These are phyloP conservation scores for Heterodera filipjevi DNA, from an alignment of 2,888 invertebrate genomes.

Conservation along the genomic window DNA sequence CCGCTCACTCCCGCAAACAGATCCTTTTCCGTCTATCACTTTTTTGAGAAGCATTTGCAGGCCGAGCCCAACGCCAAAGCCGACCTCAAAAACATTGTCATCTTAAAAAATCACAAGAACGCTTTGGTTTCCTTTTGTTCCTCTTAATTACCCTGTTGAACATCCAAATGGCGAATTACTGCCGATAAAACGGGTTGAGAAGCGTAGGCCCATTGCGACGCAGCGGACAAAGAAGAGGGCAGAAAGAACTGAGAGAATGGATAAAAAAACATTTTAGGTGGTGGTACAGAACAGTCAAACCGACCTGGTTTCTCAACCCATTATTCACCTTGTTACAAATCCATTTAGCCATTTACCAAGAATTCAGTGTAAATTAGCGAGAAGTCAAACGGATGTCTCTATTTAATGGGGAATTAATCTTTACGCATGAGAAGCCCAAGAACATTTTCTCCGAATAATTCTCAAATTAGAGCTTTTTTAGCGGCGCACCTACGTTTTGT, in stretches of 20 bases:
- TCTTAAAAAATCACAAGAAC: conserved; percentile 39
- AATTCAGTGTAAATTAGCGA: background rate
- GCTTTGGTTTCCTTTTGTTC: background rate
- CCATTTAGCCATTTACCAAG: background rate
- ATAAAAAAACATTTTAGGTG: background rate
- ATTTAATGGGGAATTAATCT: no score
- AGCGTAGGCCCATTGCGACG: background rate
- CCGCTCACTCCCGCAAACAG: conserved; percentile 56
- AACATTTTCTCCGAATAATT: no score
- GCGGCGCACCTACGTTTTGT: no score
- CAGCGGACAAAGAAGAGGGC: background rate
- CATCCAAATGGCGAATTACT: background rate
- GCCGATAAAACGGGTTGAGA: background rate
- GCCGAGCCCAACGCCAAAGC: conserved; percentile 60
- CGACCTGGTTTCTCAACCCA: background rate
- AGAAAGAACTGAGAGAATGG: background rate
- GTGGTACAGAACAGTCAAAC: background rate
- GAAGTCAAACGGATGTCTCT: background rate
- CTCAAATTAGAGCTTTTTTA: no score
- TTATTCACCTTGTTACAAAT: background rate
- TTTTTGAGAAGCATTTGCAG: conserved; percentile 44
- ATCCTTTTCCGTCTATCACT: conserved; percentile 40
- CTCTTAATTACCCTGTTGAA: background rate
- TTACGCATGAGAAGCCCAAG: no score
- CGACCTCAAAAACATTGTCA: conserved; percentile 57